Percentiles rank a stretch among this genome's conserved stretches.
Evolutionary conservation across 2,888 invertebrate species (phyloP).

Genomic region (Pseudolycoriella hygida): DNA sequence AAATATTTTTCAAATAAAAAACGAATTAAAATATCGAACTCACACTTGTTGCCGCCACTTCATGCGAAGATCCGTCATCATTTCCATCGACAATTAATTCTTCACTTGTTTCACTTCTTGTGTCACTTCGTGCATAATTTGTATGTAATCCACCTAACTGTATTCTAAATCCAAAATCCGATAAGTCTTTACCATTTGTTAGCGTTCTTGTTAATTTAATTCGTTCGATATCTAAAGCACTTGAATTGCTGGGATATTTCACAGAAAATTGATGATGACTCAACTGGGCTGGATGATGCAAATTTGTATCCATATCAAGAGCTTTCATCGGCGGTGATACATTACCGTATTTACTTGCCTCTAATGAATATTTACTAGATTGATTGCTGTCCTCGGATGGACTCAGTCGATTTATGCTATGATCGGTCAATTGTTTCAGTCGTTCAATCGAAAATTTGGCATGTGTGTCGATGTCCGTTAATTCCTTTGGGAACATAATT

Average conservation of each 20-base stretch:
- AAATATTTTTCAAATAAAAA: too few relatives aligned
- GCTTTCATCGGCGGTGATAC: conserved; percentile 7
- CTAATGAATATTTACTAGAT: conserved; percentile 10
- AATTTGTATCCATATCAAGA: conserved; percentile 2
- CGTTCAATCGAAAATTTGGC: conserved; percentile 26
- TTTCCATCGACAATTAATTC: conserved; percentile 30
- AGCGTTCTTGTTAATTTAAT: conserved; percentile 25
- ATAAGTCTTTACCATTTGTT: conserved; percentile 19
- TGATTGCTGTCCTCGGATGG: conserved; percentile 15
- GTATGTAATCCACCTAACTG: conserved; percentile 27
- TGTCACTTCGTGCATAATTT: conserved; percentile 28
- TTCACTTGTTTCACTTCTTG: conserved; percentile 30
- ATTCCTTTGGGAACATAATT: conserved; percentile 4
- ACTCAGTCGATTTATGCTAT: conserved; percentile 23
- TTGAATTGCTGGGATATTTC: conserved; percentile 7
- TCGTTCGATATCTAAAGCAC: conserved; percentile 27
- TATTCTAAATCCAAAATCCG: conserved; percentile 31
- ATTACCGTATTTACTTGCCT: conserved; percentile 13
- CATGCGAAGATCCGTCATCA: conserved; percentile 23
- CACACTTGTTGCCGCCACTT: conserved; percentile 27
- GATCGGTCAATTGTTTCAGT: conserved; percentile 25
- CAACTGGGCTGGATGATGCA: conserved; percentile 6
- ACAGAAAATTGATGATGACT: conserved; percentile 2
- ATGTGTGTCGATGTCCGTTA: conserved; percentile 13
- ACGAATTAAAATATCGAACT: too few relatives aligned